phyloP scores from a whole-genome alignment of 37 sponge, comb jelly and placozoan genomes.

The Amphimedon queenslandica region DNA sequence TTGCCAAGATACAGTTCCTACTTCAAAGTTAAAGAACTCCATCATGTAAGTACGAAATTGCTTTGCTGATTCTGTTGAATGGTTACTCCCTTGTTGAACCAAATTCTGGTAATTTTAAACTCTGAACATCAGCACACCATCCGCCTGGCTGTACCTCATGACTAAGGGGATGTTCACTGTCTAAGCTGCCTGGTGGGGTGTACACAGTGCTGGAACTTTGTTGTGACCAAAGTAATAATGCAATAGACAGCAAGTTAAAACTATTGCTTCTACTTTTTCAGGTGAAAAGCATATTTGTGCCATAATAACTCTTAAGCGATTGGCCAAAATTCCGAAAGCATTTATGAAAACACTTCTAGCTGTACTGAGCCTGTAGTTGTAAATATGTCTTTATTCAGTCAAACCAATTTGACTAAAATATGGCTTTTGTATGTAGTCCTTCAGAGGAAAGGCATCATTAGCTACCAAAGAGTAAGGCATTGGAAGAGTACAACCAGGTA shows the following conservation, averaged over 20 bases:
- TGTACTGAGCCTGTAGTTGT: slow-evolving; percentile 51
- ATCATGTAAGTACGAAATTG: neutral
- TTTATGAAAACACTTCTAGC: slow-evolving; percentile 45
- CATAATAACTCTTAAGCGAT: slow-evolving; percentile 22
- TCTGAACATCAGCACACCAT: neutral
- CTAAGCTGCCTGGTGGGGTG: neutral
- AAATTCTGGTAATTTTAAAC: neutral
- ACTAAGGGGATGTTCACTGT: neutral
- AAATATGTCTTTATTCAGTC: slow-evolving; percentile 6
- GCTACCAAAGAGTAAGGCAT: slow-evolving; percentile 33
- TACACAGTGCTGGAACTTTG: neutral
- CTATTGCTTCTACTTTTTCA: slow-evolving; percentile 13
- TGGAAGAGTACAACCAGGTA: neutral
- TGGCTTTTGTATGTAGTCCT: slow-evolving; percentile 24
- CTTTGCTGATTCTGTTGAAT: neutral
- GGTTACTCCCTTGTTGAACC: neutral
- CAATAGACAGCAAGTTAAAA: neutral
- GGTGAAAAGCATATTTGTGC: neutral
- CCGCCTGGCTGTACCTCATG: neutral
- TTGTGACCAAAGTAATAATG: slow-evolving; percentile 8
- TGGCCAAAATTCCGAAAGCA: slow-evolving; percentile 49
- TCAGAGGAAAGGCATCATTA: slow-evolving; percentile 57
- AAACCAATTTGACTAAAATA: slow-evolving; percentile 16
- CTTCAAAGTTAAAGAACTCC: neutral
- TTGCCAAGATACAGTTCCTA: slow-evolving; percentile 1